phyloP scores from a whole-genome alignment of 2,113 vertebrate genomes.

The Hemichromis elongatus region DNA sequence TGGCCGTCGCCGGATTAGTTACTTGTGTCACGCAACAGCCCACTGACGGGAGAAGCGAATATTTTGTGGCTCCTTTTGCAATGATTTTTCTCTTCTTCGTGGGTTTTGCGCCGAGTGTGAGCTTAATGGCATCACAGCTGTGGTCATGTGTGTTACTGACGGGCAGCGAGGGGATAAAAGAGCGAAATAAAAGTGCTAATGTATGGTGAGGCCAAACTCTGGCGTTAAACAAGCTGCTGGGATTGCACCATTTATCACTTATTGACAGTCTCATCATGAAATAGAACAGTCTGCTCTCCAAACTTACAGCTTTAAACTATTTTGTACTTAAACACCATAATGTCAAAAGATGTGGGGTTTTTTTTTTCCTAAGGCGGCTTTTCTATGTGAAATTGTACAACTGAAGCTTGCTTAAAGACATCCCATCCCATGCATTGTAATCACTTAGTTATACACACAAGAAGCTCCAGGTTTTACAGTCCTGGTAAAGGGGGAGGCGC shows the following conservation, averaged over 20 bases:
- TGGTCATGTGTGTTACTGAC: background rate
- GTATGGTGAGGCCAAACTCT: background rate
- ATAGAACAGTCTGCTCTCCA: background rate
- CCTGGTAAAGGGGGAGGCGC: accelerated
- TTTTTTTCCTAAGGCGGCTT: background rate
- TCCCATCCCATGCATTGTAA: background rate
- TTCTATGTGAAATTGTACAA: background rate
- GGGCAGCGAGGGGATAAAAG: background rate
- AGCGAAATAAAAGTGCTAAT: background rate
- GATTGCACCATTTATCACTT: background rate
- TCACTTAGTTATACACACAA: accelerated
- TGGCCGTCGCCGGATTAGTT: background rate
- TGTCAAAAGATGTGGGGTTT: background rate
- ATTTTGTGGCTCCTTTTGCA: background rate
- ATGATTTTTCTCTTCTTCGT: background rate
- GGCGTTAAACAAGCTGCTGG: background rate
- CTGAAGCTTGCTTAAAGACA: background rate
- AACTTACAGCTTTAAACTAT: background rate
- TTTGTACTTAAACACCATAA: background rate
- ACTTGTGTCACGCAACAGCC: background rate
- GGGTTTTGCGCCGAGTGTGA: background rate
- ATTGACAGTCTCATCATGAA: accelerated
- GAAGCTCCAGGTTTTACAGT: accelerated
- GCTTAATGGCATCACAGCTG: background rate
- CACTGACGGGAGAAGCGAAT: background rate